A percentile compares a stretch with the other conserved stretches of the same genome.
Conservation (phyloP, 2,113 vertebrate genomes). For the Vulpes ferrilata region DNA sequence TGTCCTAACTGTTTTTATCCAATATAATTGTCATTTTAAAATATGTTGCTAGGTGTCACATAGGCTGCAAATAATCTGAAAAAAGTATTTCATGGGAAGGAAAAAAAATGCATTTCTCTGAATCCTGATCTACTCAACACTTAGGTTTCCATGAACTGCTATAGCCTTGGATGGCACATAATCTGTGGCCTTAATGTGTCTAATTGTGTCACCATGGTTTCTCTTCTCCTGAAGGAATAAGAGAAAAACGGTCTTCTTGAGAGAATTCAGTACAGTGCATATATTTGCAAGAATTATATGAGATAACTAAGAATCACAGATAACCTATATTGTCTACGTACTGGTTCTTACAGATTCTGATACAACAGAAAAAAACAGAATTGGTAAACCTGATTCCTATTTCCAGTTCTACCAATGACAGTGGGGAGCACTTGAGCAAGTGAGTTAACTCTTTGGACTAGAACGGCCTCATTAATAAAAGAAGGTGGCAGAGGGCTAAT, state of each 20-base stretch:
- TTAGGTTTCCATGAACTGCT: background rate
- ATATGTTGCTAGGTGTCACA: background rate
- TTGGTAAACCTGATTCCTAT: background rate
- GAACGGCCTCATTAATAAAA: background rate
- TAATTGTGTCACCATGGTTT: background rate
- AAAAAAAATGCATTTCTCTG: background rate
- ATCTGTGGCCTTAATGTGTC: background rate
- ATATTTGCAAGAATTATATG: background rate
- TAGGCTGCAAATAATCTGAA: background rate
- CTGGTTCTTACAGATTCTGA: background rate
- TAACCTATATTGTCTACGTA: background rate
- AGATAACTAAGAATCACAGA: background rate
- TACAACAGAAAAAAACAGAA: background rate
- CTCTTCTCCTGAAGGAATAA: slow-evolving; percentile 15
- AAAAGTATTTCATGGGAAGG: slow-evolving; percentile 14
- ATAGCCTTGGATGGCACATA: background rate
- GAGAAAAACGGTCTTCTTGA: background rate
- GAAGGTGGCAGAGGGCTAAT: background rate
- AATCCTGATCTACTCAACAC: background rate
- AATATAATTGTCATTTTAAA: background rate
- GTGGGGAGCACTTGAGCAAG: background rate
- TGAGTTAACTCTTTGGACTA: background rate
- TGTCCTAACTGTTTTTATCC: slow-evolving; percentile 10
- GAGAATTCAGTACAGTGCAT: background rate
- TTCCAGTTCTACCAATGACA: background rate